A percentile compares a stretch with the other conserved stretches of the same genome.
Conservation (phyloP, 2,113 vertebrate genomes). For the Pseudopipra pipra region DNA sequence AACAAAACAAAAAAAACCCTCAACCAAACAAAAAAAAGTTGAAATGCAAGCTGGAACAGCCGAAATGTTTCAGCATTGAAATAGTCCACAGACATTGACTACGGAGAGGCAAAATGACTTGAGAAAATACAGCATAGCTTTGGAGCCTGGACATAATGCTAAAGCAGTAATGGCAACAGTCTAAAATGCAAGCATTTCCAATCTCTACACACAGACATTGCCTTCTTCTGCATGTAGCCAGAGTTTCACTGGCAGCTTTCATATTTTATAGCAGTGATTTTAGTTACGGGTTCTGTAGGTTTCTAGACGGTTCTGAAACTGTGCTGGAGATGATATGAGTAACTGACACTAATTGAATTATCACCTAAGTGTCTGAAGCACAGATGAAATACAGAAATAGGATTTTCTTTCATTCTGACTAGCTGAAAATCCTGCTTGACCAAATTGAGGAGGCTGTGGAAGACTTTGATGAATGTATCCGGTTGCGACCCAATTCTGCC, state of each 20-base stretch:
- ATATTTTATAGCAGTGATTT: background rate
- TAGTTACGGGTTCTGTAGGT: background rate
- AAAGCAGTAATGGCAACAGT: background rate
- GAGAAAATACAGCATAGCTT: background rate
- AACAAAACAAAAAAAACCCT: background rate
- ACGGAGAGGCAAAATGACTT: background rate
- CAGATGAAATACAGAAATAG: conserved; percentile 32
- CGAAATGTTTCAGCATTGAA: background rate
- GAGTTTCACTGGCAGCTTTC: background rate
- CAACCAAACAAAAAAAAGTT: background rate
- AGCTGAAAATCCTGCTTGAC: conserved; percentile 98
- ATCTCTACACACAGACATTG: background rate
- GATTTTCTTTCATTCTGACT: conserved; percentile 38
- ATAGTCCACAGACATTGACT: background rate
- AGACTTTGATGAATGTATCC: conserved; percentile 97
- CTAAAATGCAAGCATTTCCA: background rate
- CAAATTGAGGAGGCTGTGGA: conserved; percentile 96
- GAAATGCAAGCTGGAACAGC: background rate
- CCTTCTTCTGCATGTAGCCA: background rate
- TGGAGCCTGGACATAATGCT: background rate
- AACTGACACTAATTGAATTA: background rate
- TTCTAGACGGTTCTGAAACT: background rate
- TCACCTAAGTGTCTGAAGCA: background rate
- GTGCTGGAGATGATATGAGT: background rate
- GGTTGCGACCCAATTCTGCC: conserved; percentile 92